Evolutionary conservation across 2,113 vertebrate genomes (phyloP).

Genomic region (Boleophthalmus pectinirostris): DNA sequence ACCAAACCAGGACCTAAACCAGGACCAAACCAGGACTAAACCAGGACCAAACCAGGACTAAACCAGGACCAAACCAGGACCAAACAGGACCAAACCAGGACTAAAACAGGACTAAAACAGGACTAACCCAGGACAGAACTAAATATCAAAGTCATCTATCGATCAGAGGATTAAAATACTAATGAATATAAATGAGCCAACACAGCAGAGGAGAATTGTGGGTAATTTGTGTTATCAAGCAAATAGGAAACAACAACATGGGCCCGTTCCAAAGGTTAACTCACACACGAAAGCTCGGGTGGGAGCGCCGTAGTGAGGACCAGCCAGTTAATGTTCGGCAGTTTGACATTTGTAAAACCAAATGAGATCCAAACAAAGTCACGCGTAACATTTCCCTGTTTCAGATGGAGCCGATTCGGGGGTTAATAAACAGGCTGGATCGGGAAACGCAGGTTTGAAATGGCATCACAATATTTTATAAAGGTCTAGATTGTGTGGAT

Average conservation of each 20-base stretch:
- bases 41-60: too few relatives aligned
- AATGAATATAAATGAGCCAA: slow-evolving; percentile 62
- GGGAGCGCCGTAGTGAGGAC: slow-evolving; percentile 21
- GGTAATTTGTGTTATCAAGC: slow-evolving; percentile 46
- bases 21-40: too few relatives aligned
- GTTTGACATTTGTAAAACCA: slow-evolving; percentile 46
- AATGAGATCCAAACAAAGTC: slow-evolving; percentile 11
- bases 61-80: too few relatives aligned
- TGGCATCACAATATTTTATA: neutral
- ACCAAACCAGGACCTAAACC: too few relatives aligned
- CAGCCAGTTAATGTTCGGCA: slow-evolving; percentile 11
- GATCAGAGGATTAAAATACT: slow-evolving; percentile 50
- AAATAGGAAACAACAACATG: slow-evolving; percentile 45
- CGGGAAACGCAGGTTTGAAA: neutral
- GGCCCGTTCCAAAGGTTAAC: slow-evolving; percentile 47
- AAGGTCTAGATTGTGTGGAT: neutral
- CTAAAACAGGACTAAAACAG: too few relatives aligned
- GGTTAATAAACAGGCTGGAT: slow-evolving; percentile 13
- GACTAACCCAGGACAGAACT: too few relatives aligned
- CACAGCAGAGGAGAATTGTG: slow-evolving; percentile 30
- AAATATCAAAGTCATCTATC: too few relatives aligned
- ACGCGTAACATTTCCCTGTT: neutral
- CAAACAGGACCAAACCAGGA: too few relatives aligned
- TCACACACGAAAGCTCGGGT: slow-evolving; percentile 28
- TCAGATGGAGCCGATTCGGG: slow-evolving; percentile 19